Evolutionary conservation across 2,797 vertebrate genomes (phyloP).

Genomic region (Sebastes hubbsi): DNA sequence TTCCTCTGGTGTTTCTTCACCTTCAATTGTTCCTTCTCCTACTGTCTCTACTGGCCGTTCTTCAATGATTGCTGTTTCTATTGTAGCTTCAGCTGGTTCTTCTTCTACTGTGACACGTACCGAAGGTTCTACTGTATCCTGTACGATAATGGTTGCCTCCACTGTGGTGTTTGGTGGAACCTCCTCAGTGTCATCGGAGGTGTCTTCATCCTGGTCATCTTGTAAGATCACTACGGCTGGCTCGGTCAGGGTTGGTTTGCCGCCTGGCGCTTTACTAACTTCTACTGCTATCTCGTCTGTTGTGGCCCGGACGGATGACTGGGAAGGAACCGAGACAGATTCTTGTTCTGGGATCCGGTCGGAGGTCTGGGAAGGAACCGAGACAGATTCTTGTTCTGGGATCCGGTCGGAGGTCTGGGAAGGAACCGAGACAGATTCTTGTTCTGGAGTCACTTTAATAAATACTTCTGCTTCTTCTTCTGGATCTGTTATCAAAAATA

Average conservation of each 20-base stretch:
- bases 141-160: not conserved
- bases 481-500: slow-evolving; percentile 7
- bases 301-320: not conserved
- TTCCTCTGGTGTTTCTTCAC: not conserved
- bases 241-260: not conserved
- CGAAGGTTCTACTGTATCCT: too few species aligned
- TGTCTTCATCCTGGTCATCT: slow-evolving; percentile 6
- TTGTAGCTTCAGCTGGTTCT: not conserved
- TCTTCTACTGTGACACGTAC: not conserved
- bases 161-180: not conserved
- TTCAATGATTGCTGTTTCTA: not conserved
- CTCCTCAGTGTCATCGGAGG: not conserved
- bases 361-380: not conserved
- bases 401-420: not conserved
- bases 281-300: not conserved
- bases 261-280: not conserved
- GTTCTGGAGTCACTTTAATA: slow-evolving; percentile 9
- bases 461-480: slow-evolving; percentile 11
- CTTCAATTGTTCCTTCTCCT: not conserved
- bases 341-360: not conserved
- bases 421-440: slow-evolving; percentile 7
- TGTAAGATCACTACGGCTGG: not conserved
- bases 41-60: not conserved
- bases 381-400: slow-evolving; percentile 12
- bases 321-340: too few species aligned